These are phyloP conservation scores for Petrocephalus microphthalmus DNA, from an alignment of 2,113 vertebrate species.

Conservation along the genomic window DNA sequence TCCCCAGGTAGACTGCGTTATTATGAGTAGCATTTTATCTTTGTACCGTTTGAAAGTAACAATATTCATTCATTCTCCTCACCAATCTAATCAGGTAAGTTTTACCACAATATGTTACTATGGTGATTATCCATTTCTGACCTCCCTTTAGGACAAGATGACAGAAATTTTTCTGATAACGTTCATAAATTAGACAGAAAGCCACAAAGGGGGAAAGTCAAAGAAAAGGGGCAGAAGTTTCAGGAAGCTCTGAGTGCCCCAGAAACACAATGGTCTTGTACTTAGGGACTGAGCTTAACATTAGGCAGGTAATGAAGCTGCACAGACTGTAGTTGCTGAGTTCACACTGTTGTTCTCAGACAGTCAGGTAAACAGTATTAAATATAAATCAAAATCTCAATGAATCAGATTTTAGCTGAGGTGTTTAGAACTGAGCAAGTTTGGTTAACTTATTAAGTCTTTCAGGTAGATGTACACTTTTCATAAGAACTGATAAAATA, in stretches of 20 bases:
- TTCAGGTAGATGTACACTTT: neutral
- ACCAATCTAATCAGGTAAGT: neutral
- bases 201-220: neutral
- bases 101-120: neutral
- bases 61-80: neutral
- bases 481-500: neutral
- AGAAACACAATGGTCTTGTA: neutral
- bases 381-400: neutral
- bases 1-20: neutral
- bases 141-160: neutral
- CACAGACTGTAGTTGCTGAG: neutral
- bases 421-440: neutral
- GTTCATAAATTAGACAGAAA: neutral
- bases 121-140: neutral
- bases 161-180: neutral
- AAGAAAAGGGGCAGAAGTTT: neutral
- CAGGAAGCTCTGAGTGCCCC: neutral
- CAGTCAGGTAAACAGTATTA: neutral
- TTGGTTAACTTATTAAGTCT: neutral
- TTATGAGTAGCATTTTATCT: neutral
- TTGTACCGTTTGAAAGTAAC: neutral
- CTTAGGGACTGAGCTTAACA: neutral
- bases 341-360: neutral
- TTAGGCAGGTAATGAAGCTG: constrained; percentile 2
- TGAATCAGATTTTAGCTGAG: neutral